Base-by-base conservation (phyloP, 2,888 invertebrate species). In the Andrena bucephala region DNA sequence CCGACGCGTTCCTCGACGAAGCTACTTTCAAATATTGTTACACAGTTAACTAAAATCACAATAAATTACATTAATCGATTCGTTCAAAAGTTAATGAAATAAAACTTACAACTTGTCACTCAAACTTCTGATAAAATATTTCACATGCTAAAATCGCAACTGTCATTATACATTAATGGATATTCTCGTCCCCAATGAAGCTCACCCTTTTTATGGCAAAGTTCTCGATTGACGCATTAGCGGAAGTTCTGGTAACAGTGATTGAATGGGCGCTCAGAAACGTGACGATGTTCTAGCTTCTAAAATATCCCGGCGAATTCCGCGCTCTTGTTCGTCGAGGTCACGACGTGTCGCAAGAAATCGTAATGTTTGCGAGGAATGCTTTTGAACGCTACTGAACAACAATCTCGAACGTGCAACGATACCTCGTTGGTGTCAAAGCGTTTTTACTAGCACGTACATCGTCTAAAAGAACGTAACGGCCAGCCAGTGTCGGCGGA, bases 321-420 rank as follows among this genome's bases (percentile, higher is more conserved):
- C n/a, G 1, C 24, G 27, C 8, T 16, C n/a, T 60, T 42, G 52
- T 33, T 52, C 13, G 24, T 57, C 71, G 62, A 67, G 67, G 67
- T 71, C 80, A 62, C 31, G 59, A 73, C 78, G 27, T 29, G 48
- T 20, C 62, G 68, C 65, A 83, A 85, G 62, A 81, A 83, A 57
- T 27, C 65, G 77, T 67, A 59, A 75, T 77, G 73, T 79, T 59
- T 66, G 66, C 42, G 63, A 33, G 71, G 62, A 60, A 27, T 59
- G 77, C 70, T 83, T 73, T 73, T 83, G 50, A 70, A 54, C 54
- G 54, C 27, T 24, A 69, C 60, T 50, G 76, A 71, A 77, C 84
- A 85, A 81, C 74, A 71, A 77, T 77, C 66, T 67, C 68, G 60
- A 33, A 62, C 72, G 59, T 63, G 42, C 66, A 31, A 27, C 62